Conservation (phyloP, 2,888 invertebrate species). For the Drosophila neotestacea region DNA sequence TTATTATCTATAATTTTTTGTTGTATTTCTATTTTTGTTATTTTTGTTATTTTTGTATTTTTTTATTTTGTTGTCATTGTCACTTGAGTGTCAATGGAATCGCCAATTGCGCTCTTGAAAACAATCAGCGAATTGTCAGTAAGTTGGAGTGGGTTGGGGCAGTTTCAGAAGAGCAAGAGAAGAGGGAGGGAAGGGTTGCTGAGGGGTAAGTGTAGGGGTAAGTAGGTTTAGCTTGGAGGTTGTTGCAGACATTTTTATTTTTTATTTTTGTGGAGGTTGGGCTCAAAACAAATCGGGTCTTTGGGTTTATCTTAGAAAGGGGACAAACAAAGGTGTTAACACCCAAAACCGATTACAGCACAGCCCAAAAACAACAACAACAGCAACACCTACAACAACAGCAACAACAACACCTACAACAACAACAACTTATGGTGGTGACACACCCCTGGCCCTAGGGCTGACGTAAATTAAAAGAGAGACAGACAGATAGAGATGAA, state of each 20-base stretch:
- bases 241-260: conserved; percentile 15
- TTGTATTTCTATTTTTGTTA: conserved; percentile 1
- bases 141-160: conserved; percentile 5
- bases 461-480: conserved; percentile 5
- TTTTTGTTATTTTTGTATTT: not conserved
- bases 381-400: conserved; percentile 5
- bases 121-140: conserved; percentile 55
- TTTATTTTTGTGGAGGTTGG: conserved; percentile 33
- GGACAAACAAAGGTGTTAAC: conserved; percentile 71
- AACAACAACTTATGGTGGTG: conserved; percentile 15
- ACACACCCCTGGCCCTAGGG: conserved; percentile 36
- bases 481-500: conserved; percentile 8
- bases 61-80: conserved; percentile 34
- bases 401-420: conserved; percentile 5
- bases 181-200: too few relatives aligned
- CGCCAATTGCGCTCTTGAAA: conserved; percentile 53
- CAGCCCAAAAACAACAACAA: not conserved
- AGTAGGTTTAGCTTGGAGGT: conserved; percentile 39
- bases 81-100: conserved; percentile 57
- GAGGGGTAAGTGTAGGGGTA: not conserved
- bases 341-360: conserved; percentile 61
- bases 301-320: conserved; percentile 52
- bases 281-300: conserved; percentile 2
- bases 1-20: conserved; percentile 19
- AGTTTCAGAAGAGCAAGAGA: not conserved